phyloP scores from a whole-genome alignment of 2,888 invertebrate species.

The Zygogramma bicolorata region DNA sequence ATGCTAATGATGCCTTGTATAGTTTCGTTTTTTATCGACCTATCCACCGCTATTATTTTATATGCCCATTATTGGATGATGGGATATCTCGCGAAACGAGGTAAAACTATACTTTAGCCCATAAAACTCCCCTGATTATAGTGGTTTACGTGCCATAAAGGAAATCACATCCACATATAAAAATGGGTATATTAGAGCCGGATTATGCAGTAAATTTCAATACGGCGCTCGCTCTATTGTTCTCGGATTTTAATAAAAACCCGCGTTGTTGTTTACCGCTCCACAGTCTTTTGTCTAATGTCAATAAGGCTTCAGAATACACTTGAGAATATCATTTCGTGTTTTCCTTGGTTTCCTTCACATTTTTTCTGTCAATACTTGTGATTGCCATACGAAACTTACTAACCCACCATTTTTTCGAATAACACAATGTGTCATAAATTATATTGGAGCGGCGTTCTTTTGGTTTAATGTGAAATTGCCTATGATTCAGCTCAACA shows the following conservation, averaged over 20 bases:
- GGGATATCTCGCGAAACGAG: not conserved
- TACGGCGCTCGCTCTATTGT: not conserved
- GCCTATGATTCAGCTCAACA: too few species aligned
- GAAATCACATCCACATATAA: not conserved
- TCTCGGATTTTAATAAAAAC: not conserved
- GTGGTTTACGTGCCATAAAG: not conserved
- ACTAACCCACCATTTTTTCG: too few species aligned
- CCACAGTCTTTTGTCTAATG: not conserved
- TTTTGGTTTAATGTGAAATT: too few species aligned
- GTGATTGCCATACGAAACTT: too few species aligned
- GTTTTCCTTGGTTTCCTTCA: too few species aligned
- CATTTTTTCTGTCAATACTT: too few species aligned
- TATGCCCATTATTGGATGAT: too few species aligned
- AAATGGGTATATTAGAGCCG: not conserved
- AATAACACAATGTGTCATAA: too few species aligned
- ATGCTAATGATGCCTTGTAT: too few species aligned
- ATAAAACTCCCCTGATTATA: not conserved
- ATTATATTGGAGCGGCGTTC: too few species aligned
- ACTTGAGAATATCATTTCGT: not conserved
- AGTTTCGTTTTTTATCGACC: not conserved
- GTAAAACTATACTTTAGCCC: not conserved
- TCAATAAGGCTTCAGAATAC: not conserved
- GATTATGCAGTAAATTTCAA: not conserved
- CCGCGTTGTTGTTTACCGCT: not conserved
- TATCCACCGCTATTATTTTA: too few species aligned